These are phyloP conservation scores for Polydesmus complanatus DNA, from an alignment of 2,888 invertebrate genomes.

Conservation along the genomic window DNA sequence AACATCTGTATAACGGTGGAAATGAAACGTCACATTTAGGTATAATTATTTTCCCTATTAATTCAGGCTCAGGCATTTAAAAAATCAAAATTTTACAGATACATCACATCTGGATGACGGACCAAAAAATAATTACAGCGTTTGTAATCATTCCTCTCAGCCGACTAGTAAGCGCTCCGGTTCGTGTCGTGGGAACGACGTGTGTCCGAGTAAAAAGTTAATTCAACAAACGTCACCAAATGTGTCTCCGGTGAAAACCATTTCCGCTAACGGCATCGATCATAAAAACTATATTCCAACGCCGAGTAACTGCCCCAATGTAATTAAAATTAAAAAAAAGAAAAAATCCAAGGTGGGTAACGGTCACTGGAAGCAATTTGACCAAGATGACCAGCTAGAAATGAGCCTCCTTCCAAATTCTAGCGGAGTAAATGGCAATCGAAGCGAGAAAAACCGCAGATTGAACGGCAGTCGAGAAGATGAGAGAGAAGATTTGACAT, in stretches of 20 bases:
- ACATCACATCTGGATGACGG: not conserved
- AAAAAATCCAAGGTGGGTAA: not conserved
- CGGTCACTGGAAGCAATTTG: not conserved
- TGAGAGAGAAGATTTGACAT: conserved; percentile 28
- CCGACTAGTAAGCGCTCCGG: not conserved
- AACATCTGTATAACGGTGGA: conserved; percentile 4
- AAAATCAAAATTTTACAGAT: not conserved
- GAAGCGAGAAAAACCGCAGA: conserved; percentile 16
- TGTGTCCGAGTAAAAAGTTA: too few species aligned
- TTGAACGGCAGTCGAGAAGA: conserved; percentile 20
- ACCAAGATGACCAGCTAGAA: conserved; percentile 12
- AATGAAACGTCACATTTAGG: not conserved
- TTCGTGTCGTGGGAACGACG: too few species aligned
- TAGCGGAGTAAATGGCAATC: conserved; percentile 28
- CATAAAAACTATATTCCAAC: not conserved
- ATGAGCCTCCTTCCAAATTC: conserved; percentile 23
- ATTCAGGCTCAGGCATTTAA: not conserved
- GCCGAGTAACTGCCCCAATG: not conserved
- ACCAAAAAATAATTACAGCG: not conserved
- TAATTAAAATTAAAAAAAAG: not conserved
- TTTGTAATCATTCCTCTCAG: not conserved
- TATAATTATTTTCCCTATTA: not conserved
- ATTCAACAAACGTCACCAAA: not conserved
- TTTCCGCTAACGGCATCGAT: not conserved
- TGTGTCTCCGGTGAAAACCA: not conserved